phyloP scores from a whole-genome alignment of 1,140 invertebrate genomes.

The Aethina tumida region DNA sequence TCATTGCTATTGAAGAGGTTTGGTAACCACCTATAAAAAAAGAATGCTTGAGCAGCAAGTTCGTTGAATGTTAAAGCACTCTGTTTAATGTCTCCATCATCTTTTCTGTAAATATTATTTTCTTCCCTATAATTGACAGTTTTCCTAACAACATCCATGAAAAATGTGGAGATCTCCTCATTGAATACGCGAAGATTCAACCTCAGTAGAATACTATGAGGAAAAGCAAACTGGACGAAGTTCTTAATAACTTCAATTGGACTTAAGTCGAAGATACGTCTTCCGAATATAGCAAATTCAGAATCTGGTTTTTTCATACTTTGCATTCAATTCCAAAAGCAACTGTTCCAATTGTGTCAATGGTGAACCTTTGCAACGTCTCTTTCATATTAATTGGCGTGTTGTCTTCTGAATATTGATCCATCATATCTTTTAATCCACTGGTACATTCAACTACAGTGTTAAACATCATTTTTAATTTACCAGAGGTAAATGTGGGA shows the following conservation, averaged over 20 bases:
- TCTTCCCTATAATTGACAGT: too few relatives aligned
- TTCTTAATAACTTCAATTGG: too few relatives aligned
- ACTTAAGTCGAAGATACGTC: too few relatives aligned
- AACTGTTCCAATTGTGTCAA: constrained; percentile 39
- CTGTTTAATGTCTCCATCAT: not conserved
- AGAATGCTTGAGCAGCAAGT: constrained; percentile 40
- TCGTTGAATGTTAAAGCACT: constrained; percentile 10
- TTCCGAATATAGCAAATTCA: constrained; percentile 34
- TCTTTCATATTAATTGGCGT: constrained; percentile 6
- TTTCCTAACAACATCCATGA: too few relatives aligned
- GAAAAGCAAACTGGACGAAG: too few relatives aligned
- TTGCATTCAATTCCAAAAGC: constrained; percentile 43
- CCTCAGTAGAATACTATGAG: too few relatives aligned
- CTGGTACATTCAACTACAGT: constrained; percentile 6
- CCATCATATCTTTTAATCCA: constrained; percentile 1
- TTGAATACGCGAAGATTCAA: too few relatives aligned
- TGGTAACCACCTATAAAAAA: constrained; percentile 57
- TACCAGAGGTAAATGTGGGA: constrained; percentile 42
- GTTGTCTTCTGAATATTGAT: constrained; percentile 1
- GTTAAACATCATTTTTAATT: constrained; percentile 35
- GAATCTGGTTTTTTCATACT: constrained; percentile 36
- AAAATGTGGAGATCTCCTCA: too few relatives aligned
- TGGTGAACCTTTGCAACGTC: constrained; percentile 13
- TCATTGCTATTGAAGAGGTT: constrained; percentile 35
- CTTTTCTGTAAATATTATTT: not conserved